Base-by-base conservation (phyloP, 2,113 vertebrate genomes). In the Barnardius zonarius region DNA sequence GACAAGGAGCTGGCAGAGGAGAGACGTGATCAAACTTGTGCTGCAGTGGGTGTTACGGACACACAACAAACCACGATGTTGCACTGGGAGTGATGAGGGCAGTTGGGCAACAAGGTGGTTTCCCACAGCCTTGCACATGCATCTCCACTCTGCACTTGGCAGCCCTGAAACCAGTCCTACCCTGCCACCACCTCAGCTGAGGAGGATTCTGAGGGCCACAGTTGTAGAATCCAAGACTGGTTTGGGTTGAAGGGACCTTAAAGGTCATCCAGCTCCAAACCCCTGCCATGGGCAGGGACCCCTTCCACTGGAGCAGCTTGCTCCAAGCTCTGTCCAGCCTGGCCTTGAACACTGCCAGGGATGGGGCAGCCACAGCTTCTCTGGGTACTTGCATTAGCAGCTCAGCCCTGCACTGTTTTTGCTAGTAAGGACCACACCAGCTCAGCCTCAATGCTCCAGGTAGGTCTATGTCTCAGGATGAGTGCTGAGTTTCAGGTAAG, bases 1-100 rank as follows among this genome's bases (percentile, higher is more conserved):
- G 66, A 99, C 99, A 6, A 99, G 98, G 73, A 99, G 97, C 99
- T 99, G 92, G 9, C 79, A n/a, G 69, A 73, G 23, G 51, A 91
- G 31, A 93, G 46, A 55, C 4, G 1, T 3, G 84, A 72, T 61
- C 16, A 30, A 54, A 86, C 63, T 3, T 22, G 57, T 9, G 4
- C 57, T 35, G 33, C 57, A 35, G 57, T 59, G 33, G 22, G n/a
- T 59, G 57, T 59, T 35, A 59, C 6, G 9, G 57, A 22, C 57
- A 59, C 33, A 35, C 33, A n/a, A 35, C 57, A 59, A 59, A 59
- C 57, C 57, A 59, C 6, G 10, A 7, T 24, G 33, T 23, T 59
- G 33, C 57, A 59, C 57, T 35, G 23, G 27, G 67, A 72, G 13
- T 0, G 5, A 72, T 2, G 48, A 62, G 31, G 41, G 51, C 5